Evolutionary conservation across 2,797 vertebrate genomes (phyloP), one percentile per base, ranked within the genome.

Genomic region (Clarias pachynema): DNA sequence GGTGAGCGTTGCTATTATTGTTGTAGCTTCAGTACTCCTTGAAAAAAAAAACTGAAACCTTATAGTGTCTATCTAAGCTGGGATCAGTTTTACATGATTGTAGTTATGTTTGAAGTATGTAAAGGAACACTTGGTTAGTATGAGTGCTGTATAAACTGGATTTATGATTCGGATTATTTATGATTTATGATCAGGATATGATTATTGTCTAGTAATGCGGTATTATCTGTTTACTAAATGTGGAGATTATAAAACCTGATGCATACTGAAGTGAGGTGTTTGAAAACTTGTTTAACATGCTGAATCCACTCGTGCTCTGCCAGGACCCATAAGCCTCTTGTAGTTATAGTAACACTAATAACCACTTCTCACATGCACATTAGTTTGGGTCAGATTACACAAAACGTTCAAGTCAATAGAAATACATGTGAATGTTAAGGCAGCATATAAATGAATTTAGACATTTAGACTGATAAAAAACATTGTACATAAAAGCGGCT

Each of bases 341-440:
- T 80, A 31, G 62, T 80, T 66, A 31, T 49, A 65, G 40, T 12
- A 80, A 66, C 79, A 22, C 37, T 80, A 66, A 65, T 80, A 29
- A 20, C 40, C 60, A 80, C 62, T 40, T 80, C 78, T 79, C 60
- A 18, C 78, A 62, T 63, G 59, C 15, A 26, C 37, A 65, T 63
- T 40, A 16, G 24, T 65, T 80, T 9, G 37, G 37, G 49, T 65
- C n/a, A 80, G 40, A 22, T 66, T 22, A 5, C 79, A 31, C 3
- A 16, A 53, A 53, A 44, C 0, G 0, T n/a, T 60, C 16, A 31
- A 29, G n/a, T 29, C 26, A 65, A 65, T 18, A 14, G 6, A 79
- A 34, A 63, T 60, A 20, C 18, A 12, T n/a, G 22, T 40, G 18
- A 31, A 29, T 16, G 29, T 77, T 62, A 37, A n/a, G 18, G 57